A percentile compares a stretch with the other conserved stretches of the same genome.
Evolutionary conservation across 2,113 vertebrate species (phyloP).

Genomic region (Puma concolor): DNA sequence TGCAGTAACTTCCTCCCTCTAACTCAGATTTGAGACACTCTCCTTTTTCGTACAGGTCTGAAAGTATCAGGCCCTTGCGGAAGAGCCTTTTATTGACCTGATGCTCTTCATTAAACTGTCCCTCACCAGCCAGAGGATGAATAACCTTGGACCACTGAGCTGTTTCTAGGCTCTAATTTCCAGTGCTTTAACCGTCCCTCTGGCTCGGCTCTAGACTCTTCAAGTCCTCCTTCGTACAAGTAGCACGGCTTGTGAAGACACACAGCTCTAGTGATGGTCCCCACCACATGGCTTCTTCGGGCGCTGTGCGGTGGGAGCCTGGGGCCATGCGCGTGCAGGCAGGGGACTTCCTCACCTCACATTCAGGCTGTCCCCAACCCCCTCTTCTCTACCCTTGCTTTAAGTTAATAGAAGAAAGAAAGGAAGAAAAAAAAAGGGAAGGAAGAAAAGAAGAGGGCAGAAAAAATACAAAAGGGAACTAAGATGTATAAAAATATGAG

Average conservation of each 20-base stretch:
- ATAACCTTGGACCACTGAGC: background rate
- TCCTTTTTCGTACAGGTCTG: background rate
- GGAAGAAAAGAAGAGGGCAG: background rate
- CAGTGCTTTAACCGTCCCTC: background rate
- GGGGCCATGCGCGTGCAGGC: background rate
- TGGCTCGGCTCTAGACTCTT: background rate
- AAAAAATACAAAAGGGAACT: background rate
- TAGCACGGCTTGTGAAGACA: background rate
- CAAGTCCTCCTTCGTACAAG: background rate
- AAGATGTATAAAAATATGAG: background rate
- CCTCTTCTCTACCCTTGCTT: background rate
- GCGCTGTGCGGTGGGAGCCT: background rate
- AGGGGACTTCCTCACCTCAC: constrained; percentile 44
- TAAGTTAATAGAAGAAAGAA: background rate
- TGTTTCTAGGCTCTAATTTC: background rate
- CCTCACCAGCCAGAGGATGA: background rate
- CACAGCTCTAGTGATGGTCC: background rate
- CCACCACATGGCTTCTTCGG: background rate
- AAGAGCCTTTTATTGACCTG: background rate
- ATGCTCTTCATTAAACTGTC: constrained; percentile 4
- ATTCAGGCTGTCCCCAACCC: background rate
- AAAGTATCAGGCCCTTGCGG: background rate
- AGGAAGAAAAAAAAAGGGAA: background rate
- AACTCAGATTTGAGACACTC: constrained; percentile 48
- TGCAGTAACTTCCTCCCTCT: constrained; percentile 22